phyloP scores from a whole-genome alignment of 92 coral and sea anemone genomes.

The Palythoa heliodiscus region DNA sequence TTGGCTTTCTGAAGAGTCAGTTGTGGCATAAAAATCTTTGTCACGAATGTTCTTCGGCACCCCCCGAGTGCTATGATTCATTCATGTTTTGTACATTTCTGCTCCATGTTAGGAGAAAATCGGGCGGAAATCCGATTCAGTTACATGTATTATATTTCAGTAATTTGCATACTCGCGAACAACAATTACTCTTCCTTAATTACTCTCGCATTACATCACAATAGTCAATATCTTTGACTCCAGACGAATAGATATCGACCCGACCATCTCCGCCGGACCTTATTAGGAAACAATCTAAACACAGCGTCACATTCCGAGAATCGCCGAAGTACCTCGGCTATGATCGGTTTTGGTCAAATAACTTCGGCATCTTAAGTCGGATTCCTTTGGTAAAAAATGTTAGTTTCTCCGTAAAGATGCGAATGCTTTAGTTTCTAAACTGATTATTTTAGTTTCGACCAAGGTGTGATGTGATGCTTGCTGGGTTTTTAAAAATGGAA shows the following conservation, averaged over 20 bases:
- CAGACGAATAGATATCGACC: constrained; percentile 30
- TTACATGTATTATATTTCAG: not conserved
- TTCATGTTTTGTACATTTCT: not conserved
- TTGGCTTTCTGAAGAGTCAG: not conserved
- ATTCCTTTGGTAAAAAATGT: constrained; percentile 10
- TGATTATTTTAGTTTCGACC: not conserved
- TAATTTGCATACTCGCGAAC: not conserved
- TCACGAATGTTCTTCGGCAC: constrained; percentile 18
- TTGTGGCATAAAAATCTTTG: not conserved
- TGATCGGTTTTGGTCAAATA: constrained; percentile 7
- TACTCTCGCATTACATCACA: constrained; percentile 15
- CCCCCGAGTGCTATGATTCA: not conserved
- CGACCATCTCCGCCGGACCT: not conserved
- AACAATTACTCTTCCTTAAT: not conserved
- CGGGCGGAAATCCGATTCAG: constrained; percentile 18
- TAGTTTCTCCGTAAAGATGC: not conserved
- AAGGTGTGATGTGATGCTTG: too few relatives aligned
- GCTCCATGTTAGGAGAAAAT: constrained; percentile 24
- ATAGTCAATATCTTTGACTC: not conserved
- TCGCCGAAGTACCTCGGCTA: constrained; percentile 38
- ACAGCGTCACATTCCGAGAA: constrained; percentile 41
- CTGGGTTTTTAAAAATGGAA: too few relatives aligned
- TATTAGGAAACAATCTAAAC: constrained; percentile 12
- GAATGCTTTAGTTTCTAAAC: not conserved
- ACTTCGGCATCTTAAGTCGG: constrained; percentile 36